phyloP scores from a whole-genome alignment of 2,888 invertebrate species.

The Asteroscopus sphinx region DNA sequence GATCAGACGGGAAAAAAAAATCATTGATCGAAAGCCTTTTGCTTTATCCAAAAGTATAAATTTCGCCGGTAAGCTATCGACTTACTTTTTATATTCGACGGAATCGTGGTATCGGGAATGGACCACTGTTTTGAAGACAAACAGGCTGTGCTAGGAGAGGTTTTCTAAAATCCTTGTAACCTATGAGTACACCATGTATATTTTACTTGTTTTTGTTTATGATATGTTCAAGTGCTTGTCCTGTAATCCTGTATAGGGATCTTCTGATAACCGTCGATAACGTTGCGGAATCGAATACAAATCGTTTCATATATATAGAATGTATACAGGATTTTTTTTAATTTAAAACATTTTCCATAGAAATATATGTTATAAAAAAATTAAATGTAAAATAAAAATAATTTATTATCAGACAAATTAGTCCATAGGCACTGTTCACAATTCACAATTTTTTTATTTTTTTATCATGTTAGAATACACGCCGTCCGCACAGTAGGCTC shows the following conservation, averaged over 20 bases:
- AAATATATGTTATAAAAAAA: too few relatives aligned
- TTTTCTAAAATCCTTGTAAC: conserved; percentile 53
- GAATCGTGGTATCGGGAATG: conserved; percentile 83
- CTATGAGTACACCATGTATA: conserved; percentile 39
- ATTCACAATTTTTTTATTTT: too few relatives aligned
- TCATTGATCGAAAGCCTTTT: too few relatives aligned
- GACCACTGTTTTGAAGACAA: conserved; percentile 87
- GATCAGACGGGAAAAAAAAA: too few relatives aligned
- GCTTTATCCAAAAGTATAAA: conserved; percentile 90
- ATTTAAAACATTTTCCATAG: too few relatives aligned
- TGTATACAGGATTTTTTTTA: too few relatives aligned
- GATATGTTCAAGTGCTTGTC: conserved; percentile 50
- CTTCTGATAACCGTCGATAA: conserved; percentile 19
- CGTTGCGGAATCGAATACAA: conserved; percentile 9
- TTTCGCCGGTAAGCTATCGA: conserved; percentile 88
- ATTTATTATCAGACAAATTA: too few relatives aligned
- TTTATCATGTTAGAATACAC: too few relatives aligned
- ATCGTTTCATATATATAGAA: too few relatives aligned
- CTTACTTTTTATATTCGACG: conserved; percentile 89
- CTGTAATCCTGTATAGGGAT: conserved; percentile 39
- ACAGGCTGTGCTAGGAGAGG: conserved; percentile 70
- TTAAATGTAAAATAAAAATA: too few relatives aligned
- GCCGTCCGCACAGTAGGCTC: too few relatives aligned
- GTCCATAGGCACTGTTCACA: too few relatives aligned
- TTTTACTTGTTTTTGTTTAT: conserved; percentile 56